These are phyloP conservation scores for Neopelma chrysocephalum DNA, from an alignment of 2,797 vertebrate genomes.

Conservation along the genomic window DNA sequence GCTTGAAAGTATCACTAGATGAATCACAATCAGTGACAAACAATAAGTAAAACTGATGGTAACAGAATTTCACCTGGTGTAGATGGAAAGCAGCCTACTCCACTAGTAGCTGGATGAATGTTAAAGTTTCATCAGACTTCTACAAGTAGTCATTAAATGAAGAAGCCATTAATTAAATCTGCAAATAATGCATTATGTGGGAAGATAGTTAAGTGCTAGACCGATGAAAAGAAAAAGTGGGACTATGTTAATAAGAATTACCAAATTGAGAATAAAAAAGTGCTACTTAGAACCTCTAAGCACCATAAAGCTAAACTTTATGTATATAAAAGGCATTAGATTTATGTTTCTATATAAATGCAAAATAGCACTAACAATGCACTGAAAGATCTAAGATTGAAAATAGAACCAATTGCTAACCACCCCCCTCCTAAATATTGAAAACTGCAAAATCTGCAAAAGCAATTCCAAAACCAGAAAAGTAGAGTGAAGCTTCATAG, in stretches of 20 bases:
- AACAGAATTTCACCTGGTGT: not conserved
- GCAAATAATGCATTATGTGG: slow-evolving; percentile 5
- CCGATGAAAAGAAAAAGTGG: not conserved
- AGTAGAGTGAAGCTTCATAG: not conserved
- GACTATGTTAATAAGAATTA: not conserved
- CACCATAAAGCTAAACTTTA: not conserved
- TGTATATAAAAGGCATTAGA: not conserved
- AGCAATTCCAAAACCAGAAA: not conserved
- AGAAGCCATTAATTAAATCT: slow-evolving; percentile 46
- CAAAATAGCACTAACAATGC: not conserved
- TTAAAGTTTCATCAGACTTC: not conserved
- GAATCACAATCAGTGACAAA: not conserved
- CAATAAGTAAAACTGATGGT: not conserved
- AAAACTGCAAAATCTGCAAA: not conserved
- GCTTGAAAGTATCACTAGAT: not conserved
- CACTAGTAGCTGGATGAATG: not conserved
- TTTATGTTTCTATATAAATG: not conserved
- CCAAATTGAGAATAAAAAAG: not conserved
- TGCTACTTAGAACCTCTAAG: not conserved
- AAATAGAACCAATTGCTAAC: not conserved
- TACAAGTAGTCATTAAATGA: not conserved
- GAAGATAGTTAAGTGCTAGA: not conserved
- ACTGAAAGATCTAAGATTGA: not conserved
- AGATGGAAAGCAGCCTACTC: not conserved
- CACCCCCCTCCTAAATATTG: not conserved